Evolutionary conservation across 1,140 invertebrate species (phyloP), one percentile per base, ranked within the genome.

Genomic region (Diabrotica undecimpunctata): DNA sequence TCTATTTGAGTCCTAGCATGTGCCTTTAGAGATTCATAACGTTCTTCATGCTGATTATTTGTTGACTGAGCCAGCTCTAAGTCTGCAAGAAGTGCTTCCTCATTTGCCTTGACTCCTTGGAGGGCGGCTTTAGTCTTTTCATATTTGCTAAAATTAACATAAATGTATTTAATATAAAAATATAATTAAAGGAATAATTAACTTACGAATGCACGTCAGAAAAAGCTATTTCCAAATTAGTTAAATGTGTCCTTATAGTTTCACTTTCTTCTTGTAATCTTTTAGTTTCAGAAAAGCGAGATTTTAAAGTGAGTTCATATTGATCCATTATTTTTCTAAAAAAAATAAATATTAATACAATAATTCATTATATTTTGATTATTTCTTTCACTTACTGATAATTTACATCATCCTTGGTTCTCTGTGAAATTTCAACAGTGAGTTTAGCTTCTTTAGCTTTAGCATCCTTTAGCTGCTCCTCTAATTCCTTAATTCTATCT

Each of bases 391-490:
- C 54, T 64, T 62, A 67, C 66, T 63, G 52, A 56, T 64, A 41
- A 59, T 63, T 59, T n/a, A 58, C 5, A 12, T 71, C 67, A 36
- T 69, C 61, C n/a, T 66, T 66, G 10, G 13, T 66, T 54, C 53
- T 60, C 60, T 55, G 63, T 62, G 58, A 66, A 12, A 70, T 11
- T 55, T 68, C 67, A 41, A 54, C 53, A 12, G 65, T 11, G 25
- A 59, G 53, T 54, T 70, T 62, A 37, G 54, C 62, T 64, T 66
- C 54, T 41, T 55, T 68, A n/a, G 59, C 64, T 67, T 72, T 72
- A 37, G 67, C 65, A 39, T 68, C 63, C 38, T 71, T 66, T 2
- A 71, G 11, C 1, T 62, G 64, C 38, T 70, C 66, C 41, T 73
- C 62, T 37, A 72, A 65, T 39, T 67, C 66, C 60, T 70, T 67